phyloP scores from a whole-genome alignment of 2,113 vertebrate genomes.

The Pangasianodon gigas region DNA sequence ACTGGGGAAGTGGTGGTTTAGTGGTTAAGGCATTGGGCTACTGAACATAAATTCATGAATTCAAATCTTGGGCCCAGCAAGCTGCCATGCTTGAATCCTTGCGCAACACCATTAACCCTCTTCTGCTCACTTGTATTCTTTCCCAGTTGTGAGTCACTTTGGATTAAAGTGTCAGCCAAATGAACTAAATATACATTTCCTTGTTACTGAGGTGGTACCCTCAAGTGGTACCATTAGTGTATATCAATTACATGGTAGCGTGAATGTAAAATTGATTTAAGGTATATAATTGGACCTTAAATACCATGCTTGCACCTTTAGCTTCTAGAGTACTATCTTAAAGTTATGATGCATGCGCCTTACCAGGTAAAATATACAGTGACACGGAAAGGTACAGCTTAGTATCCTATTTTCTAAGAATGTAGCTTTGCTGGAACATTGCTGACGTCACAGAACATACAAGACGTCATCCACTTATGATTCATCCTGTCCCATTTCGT shows the following conservation, averaged over 20 bases:
- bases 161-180: neutral
- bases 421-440: neutral
- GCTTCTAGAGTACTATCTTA: neutral
- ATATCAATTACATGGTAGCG: neutral
- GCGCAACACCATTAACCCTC: neutral
- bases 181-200: neutral
- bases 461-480: neutral
- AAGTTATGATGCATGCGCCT: neutral
- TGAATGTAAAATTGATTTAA: neutral
- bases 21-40: neutral
- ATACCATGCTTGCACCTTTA: neutral
- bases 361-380: neutral
- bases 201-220: neutral
- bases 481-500: neutral
- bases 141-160: neutral
- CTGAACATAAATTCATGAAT: neutral
- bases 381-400: neutral
- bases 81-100: neutral
- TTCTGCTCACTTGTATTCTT: neutral
- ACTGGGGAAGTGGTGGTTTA: neutral
- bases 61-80: neutral
- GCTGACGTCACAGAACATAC: neutral
- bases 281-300: neutral
- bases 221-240: neutral
- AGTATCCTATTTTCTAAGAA: neutral